Evolutionary conservation across 2,888 invertebrate genomes (phyloP).

Genomic region (Tortricodes alternella): DNA sequence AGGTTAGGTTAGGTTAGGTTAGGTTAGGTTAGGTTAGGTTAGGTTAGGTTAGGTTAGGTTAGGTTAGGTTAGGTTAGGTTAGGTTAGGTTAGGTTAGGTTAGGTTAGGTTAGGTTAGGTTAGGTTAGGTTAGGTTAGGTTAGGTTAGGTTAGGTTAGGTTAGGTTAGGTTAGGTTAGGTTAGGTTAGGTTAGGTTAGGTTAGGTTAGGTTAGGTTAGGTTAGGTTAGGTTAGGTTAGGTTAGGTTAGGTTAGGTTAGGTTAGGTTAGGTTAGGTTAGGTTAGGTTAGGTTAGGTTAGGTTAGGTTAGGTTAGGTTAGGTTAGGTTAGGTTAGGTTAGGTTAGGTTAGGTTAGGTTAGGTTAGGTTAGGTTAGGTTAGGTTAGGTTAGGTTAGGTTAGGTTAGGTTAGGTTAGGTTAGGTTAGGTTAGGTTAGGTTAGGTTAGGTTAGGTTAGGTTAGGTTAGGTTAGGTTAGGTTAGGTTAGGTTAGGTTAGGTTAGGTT

Average conservation of each 20-base stretch:
- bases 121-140: conserved; percentile 15
- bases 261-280: conserved; percentile 10
- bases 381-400: conserved; percentile 10
- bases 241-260: conserved; percentile 10
- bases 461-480: conserved; percentile 23
- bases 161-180: conserved; percentile 10
- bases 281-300: conserved; percentile 10
- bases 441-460: conserved; percentile 23
- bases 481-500: conserved; percentile 17
- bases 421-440: conserved; percentile 23
- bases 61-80: conserved; percentile 16
- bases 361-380: conserved; percentile 10
- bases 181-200: conserved; percentile 10
- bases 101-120: conserved; percentile 16
- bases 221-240: conserved; percentile 10
- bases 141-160: conserved; percentile 10
- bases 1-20: conserved; percentile 16
- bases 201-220: conserved; percentile 10
- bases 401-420: conserved; percentile 21
- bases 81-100: conserved; percentile 16
- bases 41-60: conserved; percentile 16
- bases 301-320: conserved; percentile 10
- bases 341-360: conserved; percentile 10
- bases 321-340: conserved; percentile 10
- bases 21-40: conserved; percentile 16